Base-by-base conservation (phyloP, 2,797 vertebrate genomes). In the Platyrinchus mystaceus region DNA sequence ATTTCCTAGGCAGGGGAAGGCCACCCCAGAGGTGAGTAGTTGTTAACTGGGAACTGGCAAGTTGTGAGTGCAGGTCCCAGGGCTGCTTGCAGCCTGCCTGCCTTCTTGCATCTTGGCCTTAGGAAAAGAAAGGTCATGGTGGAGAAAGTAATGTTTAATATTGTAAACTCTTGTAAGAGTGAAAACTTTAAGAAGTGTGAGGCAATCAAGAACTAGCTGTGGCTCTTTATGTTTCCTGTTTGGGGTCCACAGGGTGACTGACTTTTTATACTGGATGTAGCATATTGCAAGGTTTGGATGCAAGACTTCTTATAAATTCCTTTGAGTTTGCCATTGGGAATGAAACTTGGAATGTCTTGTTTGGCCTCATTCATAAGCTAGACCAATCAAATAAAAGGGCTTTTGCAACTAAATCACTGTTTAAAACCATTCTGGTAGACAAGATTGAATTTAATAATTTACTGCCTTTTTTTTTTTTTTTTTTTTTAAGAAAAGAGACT, bases 81-180 rank as follows among this genome's bases (percentile, higher is more conserved):
- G 27, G 37, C 53, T 81, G 37, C 58, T 94, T 94, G 34, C 55
- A 52, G 14, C 63, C 53, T 67, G 47, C 44, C 49, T 91, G 43
- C 30, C 4, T 4, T 14, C 47, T 53, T 66, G 9, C 0, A 1
- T 41, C 66, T 68, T 0, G 0, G n/a, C 24, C 41, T 36, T 15
- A 66, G 50, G 46, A 87, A 83, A 73, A 68, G 9, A 11, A 53
- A 84, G 24, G 13, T 55, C 24, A 4, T 9, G 18, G 28, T 17
- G 32, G 34, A 80, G 60, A 77, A 71, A 64, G 3, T 24, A 58
- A 60, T 8, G 4, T 68, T 90, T 58, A 71, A 9, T 14, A 14
- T 36, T 74, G 6, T 23, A 19, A 55, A 70, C 22, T 44, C 13
- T 41, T 87, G 5, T 7, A 46, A 73, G 27, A 88, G 15, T 19